Base-by-base conservation (phyloP, 2,888 invertebrate species). In the Hylaea fasciaria region DNA sequence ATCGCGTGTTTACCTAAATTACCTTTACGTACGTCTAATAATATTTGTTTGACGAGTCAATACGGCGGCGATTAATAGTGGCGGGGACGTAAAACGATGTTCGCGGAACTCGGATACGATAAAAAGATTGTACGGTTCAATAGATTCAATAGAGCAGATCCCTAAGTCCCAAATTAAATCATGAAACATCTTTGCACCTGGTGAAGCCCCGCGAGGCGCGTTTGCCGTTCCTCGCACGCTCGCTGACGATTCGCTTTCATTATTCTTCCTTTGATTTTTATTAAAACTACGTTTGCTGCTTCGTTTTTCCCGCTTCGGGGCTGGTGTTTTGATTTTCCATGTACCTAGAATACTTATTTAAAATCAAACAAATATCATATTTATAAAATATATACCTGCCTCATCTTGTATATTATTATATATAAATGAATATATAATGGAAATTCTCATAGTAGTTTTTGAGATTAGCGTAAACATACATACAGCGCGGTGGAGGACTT, bases 81-180 rank as follows among this genome's bases (percentile, higher is more conserved):
- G 65, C 58, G 63, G 50, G 58, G 60, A 74, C 75, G 72, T 76
- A 69, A 72, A 80, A 71, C 68, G 78, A 79, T 78, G 78, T 76
- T 81, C 74, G 68, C 65, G 65, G 77, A 77, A 80, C 74, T 77
- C 72, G 77, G 77, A 72, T 69, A 78, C 78, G 84, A 84, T 84
- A 84, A 86, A 88, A 87, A 85, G 87, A 89, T 87, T 86, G 83
- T 77, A 81, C 85, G 81, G 80, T 89, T 89, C 88, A 86, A 91
- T 88, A 87, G 86, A 89, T 89, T 87, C 89, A 86, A 90, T 89
- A 87, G 84, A 86, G 85, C 83, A 86, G 86, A 83, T 90, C 91
- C 91, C 91, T 82, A 84, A 89, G 87, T 90, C 91, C 91, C 91
- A 91, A 92, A 91, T 92, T 92, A 91, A 91, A 92, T 92, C 89